A percentile compares a stretch with the other conserved stretches of the same genome.
phyloP scores from a whole-genome alignment of 2,888 invertebrate genomes.

The Plemyria rubiginata region DNA sequence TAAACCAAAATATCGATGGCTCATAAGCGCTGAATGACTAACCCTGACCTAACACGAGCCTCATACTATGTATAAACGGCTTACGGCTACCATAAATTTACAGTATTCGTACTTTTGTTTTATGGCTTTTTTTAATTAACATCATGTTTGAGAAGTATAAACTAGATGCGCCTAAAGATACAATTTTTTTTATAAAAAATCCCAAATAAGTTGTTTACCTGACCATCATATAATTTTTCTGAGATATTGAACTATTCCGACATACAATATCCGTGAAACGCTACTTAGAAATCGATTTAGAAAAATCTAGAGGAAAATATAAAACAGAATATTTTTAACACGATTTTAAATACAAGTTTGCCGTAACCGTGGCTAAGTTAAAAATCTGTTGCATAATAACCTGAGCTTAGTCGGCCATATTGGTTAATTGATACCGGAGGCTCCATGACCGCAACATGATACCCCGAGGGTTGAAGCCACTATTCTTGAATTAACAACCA shows the following conservation, averaged over 20 bases:
- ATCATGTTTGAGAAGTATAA: too few relatives aligned
- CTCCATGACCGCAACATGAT: slow-evolving; percentile 64
- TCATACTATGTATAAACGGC: not conserved
- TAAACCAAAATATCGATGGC: slow-evolving; percentile 19
- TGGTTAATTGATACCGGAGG: slow-evolving; percentile 62
- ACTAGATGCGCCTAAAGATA: too few relatives aligned
- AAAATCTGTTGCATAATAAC: slow-evolving; percentile 2
- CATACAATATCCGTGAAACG: too few relatives aligned
- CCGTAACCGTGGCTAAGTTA: not conserved
- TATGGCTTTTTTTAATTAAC: too few relatives aligned
- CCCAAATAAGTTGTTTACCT: too few relatives aligned
- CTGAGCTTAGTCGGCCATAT: slow-evolving; percentile 56
- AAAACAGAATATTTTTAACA: not conserved
- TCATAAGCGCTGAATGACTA: slow-evolving; percentile 7
- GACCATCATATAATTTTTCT: too few relatives aligned
- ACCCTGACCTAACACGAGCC: slow-evolving; percentile 5
- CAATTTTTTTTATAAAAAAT: too few relatives aligned
- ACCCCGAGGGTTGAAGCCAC: slow-evolving; percentile 57
- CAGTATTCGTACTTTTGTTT: not conserved
- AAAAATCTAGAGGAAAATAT: too few relatives aligned
- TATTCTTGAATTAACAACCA: slow-evolving; percentile 55
- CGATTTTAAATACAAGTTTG: not conserved
- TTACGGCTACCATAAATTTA: not conserved
- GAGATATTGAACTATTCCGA: too few relatives aligned
- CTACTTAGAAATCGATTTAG: too few relatives aligned